Percentiles rank a stretch among this genome's conserved stretches.
phyloP scores from a whole-genome alignment of 2,113 vertebrate species.

The Gulo gulo region DNA sequence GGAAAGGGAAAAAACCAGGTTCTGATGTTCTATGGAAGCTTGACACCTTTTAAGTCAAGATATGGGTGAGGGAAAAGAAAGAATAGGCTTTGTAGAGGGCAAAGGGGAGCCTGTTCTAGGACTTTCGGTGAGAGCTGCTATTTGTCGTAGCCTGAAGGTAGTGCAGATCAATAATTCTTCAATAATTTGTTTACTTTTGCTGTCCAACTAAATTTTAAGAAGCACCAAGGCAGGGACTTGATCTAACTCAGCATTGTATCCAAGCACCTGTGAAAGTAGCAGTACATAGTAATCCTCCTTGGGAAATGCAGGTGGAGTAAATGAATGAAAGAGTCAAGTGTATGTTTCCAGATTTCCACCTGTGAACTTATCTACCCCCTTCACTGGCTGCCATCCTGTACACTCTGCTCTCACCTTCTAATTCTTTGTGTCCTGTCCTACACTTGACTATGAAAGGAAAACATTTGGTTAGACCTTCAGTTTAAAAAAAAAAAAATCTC shows the following conservation, averaged over 20 bases:
- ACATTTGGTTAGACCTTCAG: background rate
- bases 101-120: background rate
- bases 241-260: background rate
- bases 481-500: background rate
- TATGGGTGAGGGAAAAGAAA: background rate
- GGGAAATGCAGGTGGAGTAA: background rate
- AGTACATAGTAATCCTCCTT: background rate
- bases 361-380: background rate
- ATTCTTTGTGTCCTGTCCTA: background rate
- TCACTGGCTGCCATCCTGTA: background rate
- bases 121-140: background rate
- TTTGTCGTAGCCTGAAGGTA: background rate
- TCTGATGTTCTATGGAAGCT: background rate
- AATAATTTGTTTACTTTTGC: conserved; percentile 16
- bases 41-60: background rate
- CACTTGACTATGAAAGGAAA: background rate
- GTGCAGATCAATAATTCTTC: background rate
- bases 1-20: background rate
- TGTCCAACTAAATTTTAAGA: background rate
- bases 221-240: background rate
- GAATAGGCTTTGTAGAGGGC: background rate
- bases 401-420: background rate
- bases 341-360: background rate
- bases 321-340: background rate
- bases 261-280: background rate